phyloP scores from a whole-genome alignment of 2,113 vertebrate genomes.

The Romanogobio albipinnatus region DNA sequence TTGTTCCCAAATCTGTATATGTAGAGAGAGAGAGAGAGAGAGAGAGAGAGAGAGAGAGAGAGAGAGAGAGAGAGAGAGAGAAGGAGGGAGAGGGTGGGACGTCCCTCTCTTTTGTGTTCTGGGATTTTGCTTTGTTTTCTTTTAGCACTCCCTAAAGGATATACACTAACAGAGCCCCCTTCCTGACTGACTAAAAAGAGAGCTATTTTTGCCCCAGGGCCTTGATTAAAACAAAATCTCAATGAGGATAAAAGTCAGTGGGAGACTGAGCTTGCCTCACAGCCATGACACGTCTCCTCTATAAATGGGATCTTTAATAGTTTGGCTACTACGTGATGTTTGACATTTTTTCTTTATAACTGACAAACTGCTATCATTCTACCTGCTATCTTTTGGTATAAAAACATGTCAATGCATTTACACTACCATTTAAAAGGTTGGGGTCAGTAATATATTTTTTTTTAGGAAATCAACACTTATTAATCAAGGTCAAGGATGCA shows the following conservation, averaged over 20 bases:
- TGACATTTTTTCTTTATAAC: background rate
- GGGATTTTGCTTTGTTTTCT: slow-evolving; percentile 68
- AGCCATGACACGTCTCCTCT: background rate
- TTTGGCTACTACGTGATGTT: background rate
- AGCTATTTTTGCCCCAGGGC: slow-evolving; percentile 68
- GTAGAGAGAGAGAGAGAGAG: too few relatives aligned
- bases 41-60: background rate
- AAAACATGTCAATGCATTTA: background rate
- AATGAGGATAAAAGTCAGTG: slow-evolving; percentile 21
- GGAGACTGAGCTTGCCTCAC: background rate
- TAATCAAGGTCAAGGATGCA: background rate
- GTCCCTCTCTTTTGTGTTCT: slow-evolving; percentile 66
- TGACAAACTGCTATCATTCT: background rate
- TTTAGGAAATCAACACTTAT: background rate
- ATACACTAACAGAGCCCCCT: slow-evolving; percentile 65
- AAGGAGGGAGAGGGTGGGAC: slow-evolving; percentile 20
- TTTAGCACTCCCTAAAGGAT: slow-evolving; percentile 70
- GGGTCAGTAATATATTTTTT: background rate
- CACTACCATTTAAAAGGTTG: background rate
- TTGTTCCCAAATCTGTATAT: too few relatives aligned
- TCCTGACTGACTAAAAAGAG: slow-evolving; percentile 67
- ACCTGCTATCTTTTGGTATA: background rate
- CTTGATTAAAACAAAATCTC: slow-evolving; percentile 68
- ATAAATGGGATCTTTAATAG: background rate
- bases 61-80: background rate